phyloP scores from a whole-genome alignment of 2,888 invertebrate genomes.

The Mantis religiosa region DNA sequence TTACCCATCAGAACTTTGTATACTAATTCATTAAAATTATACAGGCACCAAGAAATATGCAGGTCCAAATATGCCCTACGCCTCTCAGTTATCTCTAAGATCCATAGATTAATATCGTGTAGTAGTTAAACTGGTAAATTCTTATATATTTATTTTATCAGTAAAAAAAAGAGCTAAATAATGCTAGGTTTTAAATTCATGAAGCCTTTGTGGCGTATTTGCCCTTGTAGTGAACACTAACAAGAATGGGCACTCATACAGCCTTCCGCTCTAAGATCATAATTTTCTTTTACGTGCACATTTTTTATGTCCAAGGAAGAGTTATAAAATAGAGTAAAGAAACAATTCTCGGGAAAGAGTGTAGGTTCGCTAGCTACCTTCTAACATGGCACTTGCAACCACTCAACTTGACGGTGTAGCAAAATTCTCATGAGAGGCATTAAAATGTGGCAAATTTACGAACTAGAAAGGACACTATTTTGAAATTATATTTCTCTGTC shows the following conservation, averaged over 20 bases:
- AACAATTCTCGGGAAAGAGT: not conserved
- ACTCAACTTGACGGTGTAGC: not conserved
- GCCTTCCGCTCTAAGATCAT: not conserved
- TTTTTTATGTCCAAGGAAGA: not conserved
- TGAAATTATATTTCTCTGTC: not conserved
- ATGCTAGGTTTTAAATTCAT: too few species aligned
- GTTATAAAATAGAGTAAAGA: not conserved
- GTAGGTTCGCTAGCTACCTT: not conserved
- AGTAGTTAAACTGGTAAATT: too few species aligned
- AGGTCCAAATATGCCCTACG: too few species aligned
- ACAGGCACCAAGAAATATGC: too few species aligned
- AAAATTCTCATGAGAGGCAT: not conserved
- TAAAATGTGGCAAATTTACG: not conserved
- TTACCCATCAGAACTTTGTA: too few species aligned
- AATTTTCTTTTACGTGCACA: not conserved
- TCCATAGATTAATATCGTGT: too few species aligned
- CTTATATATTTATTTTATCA: too few species aligned
- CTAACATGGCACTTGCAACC: not conserved
- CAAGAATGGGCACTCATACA: not conserved
- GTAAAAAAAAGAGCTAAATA: too few species aligned
- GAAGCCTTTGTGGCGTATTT: not conserved
- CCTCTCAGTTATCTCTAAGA: too few species aligned
- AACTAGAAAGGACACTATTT: not conserved
- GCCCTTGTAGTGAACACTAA: not conserved
- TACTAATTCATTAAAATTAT: too few species aligned